Evolutionary conservation across 2,888 invertebrate genomes (phyloP).

Genomic region (Dasysyrphus tricinctus): DNA sequence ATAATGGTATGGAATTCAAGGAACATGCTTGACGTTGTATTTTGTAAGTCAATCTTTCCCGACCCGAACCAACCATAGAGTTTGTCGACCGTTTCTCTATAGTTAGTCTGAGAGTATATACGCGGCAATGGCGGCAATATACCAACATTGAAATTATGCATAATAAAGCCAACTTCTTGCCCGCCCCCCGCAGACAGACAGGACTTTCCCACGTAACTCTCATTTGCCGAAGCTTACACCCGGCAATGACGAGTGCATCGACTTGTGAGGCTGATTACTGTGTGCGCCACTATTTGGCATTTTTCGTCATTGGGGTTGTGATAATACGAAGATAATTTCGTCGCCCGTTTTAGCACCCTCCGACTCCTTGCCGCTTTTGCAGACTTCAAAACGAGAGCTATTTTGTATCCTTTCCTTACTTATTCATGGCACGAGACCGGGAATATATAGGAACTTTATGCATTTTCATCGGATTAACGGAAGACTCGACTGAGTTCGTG

Average conservation of each 20-base stretch:
- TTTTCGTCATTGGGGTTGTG: constrained; percentile 75
- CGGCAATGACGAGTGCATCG: constrained; percentile 82
- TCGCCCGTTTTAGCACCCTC: constrained; percentile 48
- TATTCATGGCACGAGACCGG: constrained; percentile 76
- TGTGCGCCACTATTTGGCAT: constrained; percentile 63
- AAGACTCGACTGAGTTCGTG: constrained; percentile 50
- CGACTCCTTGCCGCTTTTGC: not conserved
- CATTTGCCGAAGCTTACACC: constrained; percentile 58
- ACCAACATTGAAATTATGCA: constrained; percentile 73
- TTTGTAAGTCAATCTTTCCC: constrained; percentile 18
- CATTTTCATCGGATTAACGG: constrained; percentile 76
- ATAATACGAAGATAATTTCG: constrained; percentile 75
- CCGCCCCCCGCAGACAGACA: constrained; percentile 51
- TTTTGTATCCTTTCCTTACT: constrained; percentile 69
- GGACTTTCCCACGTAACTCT: constrained; percentile 75
- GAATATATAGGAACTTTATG: constrained; percentile 72
- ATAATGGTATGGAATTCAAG: not conserved
- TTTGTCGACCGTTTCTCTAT: constrained; percentile 60
- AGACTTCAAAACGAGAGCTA: constrained; percentile 47
- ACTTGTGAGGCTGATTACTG: constrained; percentile 78
- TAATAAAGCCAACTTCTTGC: constrained; percentile 61
- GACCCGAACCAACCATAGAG: constrained; percentile 15
- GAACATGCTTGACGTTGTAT: constrained; percentile 47
- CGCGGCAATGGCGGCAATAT: constrained; percentile 3
- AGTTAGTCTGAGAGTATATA: constrained; percentile 53